phyloP scores from a whole-genome alignment of 2,113 vertebrate genomes.

The Platysteira castanea region DNA sequence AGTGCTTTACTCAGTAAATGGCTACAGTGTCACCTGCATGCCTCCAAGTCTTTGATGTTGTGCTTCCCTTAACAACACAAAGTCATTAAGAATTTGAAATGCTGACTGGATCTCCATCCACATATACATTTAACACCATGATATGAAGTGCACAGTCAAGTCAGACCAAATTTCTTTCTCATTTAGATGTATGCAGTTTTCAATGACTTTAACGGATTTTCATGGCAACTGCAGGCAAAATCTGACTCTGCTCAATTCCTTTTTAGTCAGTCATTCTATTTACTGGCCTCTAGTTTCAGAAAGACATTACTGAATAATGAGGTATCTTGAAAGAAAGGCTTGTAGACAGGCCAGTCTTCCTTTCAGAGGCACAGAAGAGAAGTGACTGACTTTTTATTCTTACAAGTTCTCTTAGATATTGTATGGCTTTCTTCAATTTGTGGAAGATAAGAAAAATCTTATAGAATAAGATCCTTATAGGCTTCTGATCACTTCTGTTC shows the following conservation, averaged over 20 bases:
- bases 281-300: neutral
- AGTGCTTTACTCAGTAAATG: neutral
- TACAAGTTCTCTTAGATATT: neutral
- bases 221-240: neutral
- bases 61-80: neutral
- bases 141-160: neutral
- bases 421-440: neutral
- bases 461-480: neutral
- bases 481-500: neutral
- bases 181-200: neutral
- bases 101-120: neutral
- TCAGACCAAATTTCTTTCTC: neutral
- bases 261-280: neutral
- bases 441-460: neutral
- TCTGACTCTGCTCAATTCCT: neutral
- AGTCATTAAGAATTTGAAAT: neutral
- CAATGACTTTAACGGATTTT: neutral
- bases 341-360: neutral
- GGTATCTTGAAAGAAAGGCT: neutral
- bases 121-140: neutral
- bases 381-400: neutral
- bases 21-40: neutral
- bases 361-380: neutral
- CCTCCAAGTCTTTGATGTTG: neutral
- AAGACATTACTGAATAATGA: neutral